These are phyloP conservation scores for Campodea augens DNA, from an alignment of 1,140 invertebrate genomes.

Conservation along the genomic window DNA sequence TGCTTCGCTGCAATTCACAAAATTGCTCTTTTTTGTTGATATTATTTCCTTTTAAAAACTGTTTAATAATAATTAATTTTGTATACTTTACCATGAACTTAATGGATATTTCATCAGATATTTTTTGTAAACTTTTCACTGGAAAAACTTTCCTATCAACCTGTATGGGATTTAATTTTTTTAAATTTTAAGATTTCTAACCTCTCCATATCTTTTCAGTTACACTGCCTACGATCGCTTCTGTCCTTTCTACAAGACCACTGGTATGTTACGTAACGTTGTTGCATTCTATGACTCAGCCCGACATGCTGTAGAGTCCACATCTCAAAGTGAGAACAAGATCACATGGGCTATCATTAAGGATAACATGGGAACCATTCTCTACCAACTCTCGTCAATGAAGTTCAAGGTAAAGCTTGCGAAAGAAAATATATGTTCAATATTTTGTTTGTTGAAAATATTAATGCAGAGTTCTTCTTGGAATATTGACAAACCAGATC, in stretches of 20 bases:
- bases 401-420: constrained; percentile 88
- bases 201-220: constrained; percentile 33
- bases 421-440: not conserved
- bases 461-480: not conserved
- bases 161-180: no score
- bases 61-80: no score
- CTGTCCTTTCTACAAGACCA: constrained; percentile 99
- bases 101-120: no score
- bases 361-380: constrained; percentile 86
- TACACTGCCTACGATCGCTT: constrained; percentile 94
- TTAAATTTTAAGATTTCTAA: constrained; percentile 6
- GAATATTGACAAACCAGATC: not conserved
- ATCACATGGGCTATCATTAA: constrained; percentile 96
- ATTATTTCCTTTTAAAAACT: no score
- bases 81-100: no score
- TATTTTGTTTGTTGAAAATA: not conserved
- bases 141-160: no score
- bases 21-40: no score
- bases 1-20: no score
- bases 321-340: constrained; percentile 96
- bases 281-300: constrained; percentile 97
- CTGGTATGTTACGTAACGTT: constrained; percentile 96
- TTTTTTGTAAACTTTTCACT: no score
- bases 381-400: constrained; percentile 97
- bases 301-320: constrained; percentile 90